Conservation (phyloP, 2,797 vertebrate species). For the Alectoris magna region DNA sequence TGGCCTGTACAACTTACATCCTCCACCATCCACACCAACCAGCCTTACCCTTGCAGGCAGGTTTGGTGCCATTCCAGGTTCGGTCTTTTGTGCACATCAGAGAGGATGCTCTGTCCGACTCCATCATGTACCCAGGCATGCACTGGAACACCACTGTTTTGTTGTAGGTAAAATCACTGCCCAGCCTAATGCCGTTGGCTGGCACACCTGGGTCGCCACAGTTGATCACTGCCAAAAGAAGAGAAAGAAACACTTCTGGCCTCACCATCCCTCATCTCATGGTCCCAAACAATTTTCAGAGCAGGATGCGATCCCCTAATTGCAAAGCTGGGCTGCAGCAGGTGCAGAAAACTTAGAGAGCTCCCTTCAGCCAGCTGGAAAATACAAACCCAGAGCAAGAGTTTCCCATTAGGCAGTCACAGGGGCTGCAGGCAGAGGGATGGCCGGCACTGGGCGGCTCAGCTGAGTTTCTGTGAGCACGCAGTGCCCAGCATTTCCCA, state of each 20-base stretch:
- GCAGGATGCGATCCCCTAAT: rapidly evolving
- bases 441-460: not conserved
- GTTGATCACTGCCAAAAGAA: constrained; percentile 87
- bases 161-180: constrained; percentile 91
- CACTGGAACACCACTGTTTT: constrained; percentile 90
- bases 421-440: not conserved
- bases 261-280: rapidly evolving
- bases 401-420: not conserved
- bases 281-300: rapidly evolving
- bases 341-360: not conserved
- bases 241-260: not conserved
- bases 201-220: constrained; percentile 95
- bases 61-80: constrained; percentile 95
- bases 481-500: not conserved
- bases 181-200: constrained; percentile 92
- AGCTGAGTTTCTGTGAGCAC: rapidly evolving
- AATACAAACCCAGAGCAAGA: not conserved
- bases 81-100: constrained; percentile 94
- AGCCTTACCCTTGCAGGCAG: constrained; percentile 90
- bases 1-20: not conserved
- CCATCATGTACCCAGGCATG: constrained; percentile 92
- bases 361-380: not conserved
- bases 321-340: not conserved
- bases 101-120: constrained; percentile 88
- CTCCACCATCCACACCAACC: rapidly evolving